phyloP scores from a whole-genome alignment of 2,888 invertebrate genomes.

The Volucella inflata region DNA sequence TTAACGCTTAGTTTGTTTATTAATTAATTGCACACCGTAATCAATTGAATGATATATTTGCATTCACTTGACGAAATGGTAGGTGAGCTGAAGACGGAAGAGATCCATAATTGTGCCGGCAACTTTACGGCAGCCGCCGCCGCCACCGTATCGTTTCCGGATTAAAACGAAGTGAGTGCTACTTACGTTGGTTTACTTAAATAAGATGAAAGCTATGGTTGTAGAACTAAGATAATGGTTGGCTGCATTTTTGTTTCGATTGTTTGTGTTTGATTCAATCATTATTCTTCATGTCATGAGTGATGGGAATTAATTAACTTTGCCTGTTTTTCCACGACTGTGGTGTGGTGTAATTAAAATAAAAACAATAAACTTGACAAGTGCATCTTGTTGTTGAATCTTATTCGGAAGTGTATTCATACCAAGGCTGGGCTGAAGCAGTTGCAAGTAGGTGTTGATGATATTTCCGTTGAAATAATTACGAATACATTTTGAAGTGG shows the following conservation, averaged over 20 bases:
- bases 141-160: slow-evolving; percentile 34
- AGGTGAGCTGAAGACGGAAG: slow-evolving; percentile 52
- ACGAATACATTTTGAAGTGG: too few relatives aligned
- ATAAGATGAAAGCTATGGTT: slow-evolving; percentile 28
- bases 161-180: background rate
- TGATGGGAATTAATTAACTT: slow-evolving; percentile 51
- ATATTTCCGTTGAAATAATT: background rate
- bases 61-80: slow-evolving; percentile 22
- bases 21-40: slow-evolving; percentile 47
- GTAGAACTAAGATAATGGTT: slow-evolving; percentile 20
- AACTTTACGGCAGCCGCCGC: background rate
- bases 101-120: slow-evolving; percentile 47
- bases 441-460: background rate
- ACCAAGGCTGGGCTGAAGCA: too few relatives aligned
- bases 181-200: slow-evolving; percentile 27
- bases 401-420: slow-evolving; percentile 18
- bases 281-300: slow-evolving; percentile 22
- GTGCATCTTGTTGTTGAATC: slow-evolving; percentile 6
- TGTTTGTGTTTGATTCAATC: slow-evolving; percentile 45
- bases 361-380: slow-evolving; percentile 36
- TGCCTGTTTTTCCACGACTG: slow-evolving; percentile 44
- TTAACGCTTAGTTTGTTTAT: slow-evolving; percentile 6
- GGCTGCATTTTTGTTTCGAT: slow-evolving; percentile 58
- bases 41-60: slow-evolving; percentile 53
- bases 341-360: slow-evolving; percentile 50